A percentile compares a stretch with the other conserved stretches of the same genome.
phyloP scores from a whole-genome alignment of 1,140 invertebrate species.

The Drosophila virilis region DNA sequence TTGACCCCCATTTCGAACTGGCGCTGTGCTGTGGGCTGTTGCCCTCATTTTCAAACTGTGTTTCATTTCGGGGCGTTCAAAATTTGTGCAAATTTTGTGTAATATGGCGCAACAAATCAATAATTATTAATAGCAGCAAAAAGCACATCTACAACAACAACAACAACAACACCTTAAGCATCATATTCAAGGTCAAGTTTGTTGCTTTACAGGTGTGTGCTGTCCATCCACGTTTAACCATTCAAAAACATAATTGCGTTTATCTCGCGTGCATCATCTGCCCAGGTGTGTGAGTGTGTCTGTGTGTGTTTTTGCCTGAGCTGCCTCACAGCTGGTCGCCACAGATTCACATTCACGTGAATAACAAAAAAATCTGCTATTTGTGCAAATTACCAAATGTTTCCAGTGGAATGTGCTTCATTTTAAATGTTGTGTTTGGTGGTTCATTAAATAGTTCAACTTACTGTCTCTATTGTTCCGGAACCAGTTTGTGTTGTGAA shows the following conservation, averaged over 20 bases:
- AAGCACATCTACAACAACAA: background rate
- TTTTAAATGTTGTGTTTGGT: background rate
- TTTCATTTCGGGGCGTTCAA: conserved; percentile 10
- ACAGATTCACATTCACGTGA: background rate
- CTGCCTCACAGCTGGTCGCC: conserved; percentile 1
- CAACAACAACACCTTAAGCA: conserved; percentile 14
- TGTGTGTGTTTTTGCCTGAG: conserved; percentile 7
- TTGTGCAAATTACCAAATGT: background rate
- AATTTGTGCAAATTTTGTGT: conserved; percentile 24
- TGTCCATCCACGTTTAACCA: conserved; percentile 30
- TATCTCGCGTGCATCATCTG: conserved; percentile 40
- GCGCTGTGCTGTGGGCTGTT: conserved; percentile 13
- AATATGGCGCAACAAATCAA: conserved; percentile 33
- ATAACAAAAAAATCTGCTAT: background rate
- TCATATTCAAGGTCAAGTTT: conserved; percentile 47
- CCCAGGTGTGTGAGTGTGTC: background rate
- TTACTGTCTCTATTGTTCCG: too few species aligned
- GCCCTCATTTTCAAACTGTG: conserved; percentile 22
- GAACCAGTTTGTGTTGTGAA: too few species aligned
- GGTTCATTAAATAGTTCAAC: too few species aligned
- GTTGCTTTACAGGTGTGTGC: conserved; percentile 30
- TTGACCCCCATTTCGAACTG: conserved; percentile 7
- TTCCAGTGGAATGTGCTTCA: background rate
- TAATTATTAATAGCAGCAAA: conserved; percentile 16
- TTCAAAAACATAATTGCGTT: conserved; percentile 53